A percentile compares a stretch with the other conserved stretches of the same genome.
phyloP scores from a whole-genome alignment of 2,888 invertebrate species.

The Leptinotarsa tumamoca region DNA sequence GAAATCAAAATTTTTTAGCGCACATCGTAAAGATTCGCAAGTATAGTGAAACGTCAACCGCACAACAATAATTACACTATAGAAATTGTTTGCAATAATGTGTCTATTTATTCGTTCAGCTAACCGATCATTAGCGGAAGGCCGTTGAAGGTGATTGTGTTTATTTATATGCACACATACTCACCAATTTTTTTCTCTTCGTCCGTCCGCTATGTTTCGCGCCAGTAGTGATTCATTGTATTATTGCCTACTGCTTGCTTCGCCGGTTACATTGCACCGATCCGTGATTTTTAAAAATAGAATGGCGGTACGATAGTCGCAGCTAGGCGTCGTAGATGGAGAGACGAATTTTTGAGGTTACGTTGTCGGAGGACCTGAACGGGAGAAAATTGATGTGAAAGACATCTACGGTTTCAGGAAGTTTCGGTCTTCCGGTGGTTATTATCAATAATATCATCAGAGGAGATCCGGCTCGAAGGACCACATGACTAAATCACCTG shows the following conservation, averaged over 20 bases:
- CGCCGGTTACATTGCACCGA: slow-evolving; percentile 32
- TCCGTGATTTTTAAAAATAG: slow-evolving; percentile 29
- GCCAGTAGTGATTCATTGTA: slow-evolving; percentile 26
- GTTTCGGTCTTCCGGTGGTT: too few species aligned
- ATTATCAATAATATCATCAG: too few species aligned
- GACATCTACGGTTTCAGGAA: too few species aligned
- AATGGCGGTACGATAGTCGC: slow-evolving; percentile 26
- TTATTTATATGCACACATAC: slow-evolving; percentile 35
- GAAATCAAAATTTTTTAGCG: too few species aligned
- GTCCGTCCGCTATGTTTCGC: slow-evolving; percentile 14
- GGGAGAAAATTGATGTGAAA: neutral
- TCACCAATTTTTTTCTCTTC: slow-evolving; percentile 17
- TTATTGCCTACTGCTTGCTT: slow-evolving; percentile 28
- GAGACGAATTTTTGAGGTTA: neutral
- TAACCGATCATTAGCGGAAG: slow-evolving; percentile 32
- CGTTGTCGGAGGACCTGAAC: neutral
- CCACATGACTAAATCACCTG: too few species aligned
- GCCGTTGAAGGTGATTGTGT: slow-evolving; percentile 41
- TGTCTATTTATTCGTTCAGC: slow-evolving; percentile 10
- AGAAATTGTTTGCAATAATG: slow-evolving; percentile 10
- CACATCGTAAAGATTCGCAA: too few species aligned
- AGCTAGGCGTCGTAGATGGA: neutral
- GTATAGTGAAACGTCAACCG: neutral
- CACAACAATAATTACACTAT: neutral
- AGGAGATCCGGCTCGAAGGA: too few species aligned